Evolutionary conservation across 2,113 vertebrate genomes (phyloP), one percentile per base, ranked within the genome.

Genomic region (Nothocercus nigrocapillus): DNA sequence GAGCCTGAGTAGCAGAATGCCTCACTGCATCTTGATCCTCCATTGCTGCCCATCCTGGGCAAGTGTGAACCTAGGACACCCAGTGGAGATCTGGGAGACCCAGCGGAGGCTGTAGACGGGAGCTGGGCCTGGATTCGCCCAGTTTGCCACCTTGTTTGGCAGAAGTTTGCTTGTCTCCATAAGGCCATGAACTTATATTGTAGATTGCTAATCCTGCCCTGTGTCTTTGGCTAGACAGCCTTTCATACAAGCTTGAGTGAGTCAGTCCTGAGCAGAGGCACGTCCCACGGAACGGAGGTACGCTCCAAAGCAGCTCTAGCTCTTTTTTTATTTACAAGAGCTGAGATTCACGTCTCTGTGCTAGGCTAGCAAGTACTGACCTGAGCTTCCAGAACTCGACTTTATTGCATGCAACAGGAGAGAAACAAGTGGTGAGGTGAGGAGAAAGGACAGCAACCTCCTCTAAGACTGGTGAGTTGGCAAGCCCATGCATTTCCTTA

Each of bases 341-440:
- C 45, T 49, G 70, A 24, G 28, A 8, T 1, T 69, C 51, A 4
- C 34, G 38, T 58, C 40, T 80, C 2, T 1, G 14, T 32, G 73
- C 63, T 76, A 5, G 5, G 58, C 40, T 61, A 11, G 9, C 5
- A 44, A 47, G 36, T 3, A 22, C 73, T 54, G 58, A 5, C 40
- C 17, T 19, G 78, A 47, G n/a, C 38, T 64, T 58, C 34, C 62
- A 16, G 53, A 64, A 59, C 77, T 9, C 59, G 34, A 58, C 59
- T 62, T 16, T 27, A 5, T 66, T 42, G 8, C 40, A 18, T 66
- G 34, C 77, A 5, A 0, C 0, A 1, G 20, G 24, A 6, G 44
- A 69, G 77, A 32, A 83, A 61, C 22, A 28, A 47, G 28, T 45
- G 36, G n/a, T 22, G 54, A 61, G 49, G 63, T 76, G 49, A 54